These are phyloP conservation scores for Ophonus ardosiacus DNA, from an alignment of 2,888 invertebrate species.

Conservation along the genomic window DNA sequence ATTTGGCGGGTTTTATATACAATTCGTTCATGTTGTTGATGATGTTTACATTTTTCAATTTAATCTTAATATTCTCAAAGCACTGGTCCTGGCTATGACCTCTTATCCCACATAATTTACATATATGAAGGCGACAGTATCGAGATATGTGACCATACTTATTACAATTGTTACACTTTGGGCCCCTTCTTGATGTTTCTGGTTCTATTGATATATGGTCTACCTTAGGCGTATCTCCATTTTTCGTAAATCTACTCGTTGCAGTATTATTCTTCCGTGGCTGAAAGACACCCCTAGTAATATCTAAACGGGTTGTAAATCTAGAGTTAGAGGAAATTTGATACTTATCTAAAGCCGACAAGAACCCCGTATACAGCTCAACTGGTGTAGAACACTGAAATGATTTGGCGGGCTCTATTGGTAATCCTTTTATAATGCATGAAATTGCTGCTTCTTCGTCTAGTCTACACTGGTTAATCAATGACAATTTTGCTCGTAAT, in stretches of 20 bases:
- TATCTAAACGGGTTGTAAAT: not conserved
- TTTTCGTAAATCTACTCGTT: not conserved
- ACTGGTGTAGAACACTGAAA: slow-evolving; percentile 52
- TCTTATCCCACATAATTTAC: not conserved
- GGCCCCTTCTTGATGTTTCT: not conserved
- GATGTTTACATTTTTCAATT: not conserved
- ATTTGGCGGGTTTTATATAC: slow-evolving; percentile 11
- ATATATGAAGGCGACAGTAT: not conserved
- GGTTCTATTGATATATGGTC: not conserved
- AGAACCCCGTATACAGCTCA: slow-evolving; percentile 56
- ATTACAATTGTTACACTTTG: not conserved
- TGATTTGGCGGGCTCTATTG: slow-evolving; percentile 60
- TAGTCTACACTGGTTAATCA: slow-evolving; percentile 1
- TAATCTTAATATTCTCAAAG: not conserved
- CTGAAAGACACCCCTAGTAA: not conserved
- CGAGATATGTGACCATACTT: slow-evolving; percentile 15
- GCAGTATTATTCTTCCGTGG: not conserved
- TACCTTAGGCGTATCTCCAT: not conserved
- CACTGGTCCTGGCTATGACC: not conserved
- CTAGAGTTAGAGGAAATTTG: slow-evolving; percentile 53
- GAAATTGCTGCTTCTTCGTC: slow-evolving; percentile 45
- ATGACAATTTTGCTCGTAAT: slow-evolving; percentile 68
- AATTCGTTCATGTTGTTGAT: slow-evolving; percentile 9
- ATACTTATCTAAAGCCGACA: slow-evolving; percentile 60
- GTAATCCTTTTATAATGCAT: slow-evolving; percentile 55